Base-by-base conservation (phyloP, 2,113 vertebrate species). In the Microtus oregoni region DNA sequence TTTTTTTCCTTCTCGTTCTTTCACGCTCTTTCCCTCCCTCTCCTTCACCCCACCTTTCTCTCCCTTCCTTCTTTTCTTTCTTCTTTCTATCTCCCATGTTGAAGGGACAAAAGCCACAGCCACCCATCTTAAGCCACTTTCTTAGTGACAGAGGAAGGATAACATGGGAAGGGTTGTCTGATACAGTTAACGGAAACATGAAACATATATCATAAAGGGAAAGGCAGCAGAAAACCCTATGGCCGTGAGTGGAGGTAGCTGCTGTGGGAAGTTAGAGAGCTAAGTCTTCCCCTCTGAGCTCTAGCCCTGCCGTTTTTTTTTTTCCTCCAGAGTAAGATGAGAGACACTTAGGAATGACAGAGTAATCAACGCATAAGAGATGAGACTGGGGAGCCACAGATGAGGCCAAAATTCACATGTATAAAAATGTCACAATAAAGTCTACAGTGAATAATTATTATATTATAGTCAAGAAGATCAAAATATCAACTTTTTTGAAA, bases 221-320 rank as follows among this genome's bases (percentile, higher is more conserved):
- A 81, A 58, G 35, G 12, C 20, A 82, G 58, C 5, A 26, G 35
- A 82, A 82, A 58, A 3, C 11, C 22, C 12, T 4, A 38, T 2
- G 3, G 12, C 22, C 7, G 1, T 82, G 35, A 38, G 22, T 38
- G 22, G 20, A 61, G 14, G 20, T 26, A 38, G 35, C 11, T 61
- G 52, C 79, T 58, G 55, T 35, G 35, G 5, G 11, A 61, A 0
- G n/a, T 14, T 61, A 24, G 79, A 26, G 79, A 82, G 2, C 10
- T 81, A n/a, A n/a, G 17, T 35, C 2, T n/a, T 41, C n/a, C 58
- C 38, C 24, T 10, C 12, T 63, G n/a, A 63, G 13, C 14, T 65
- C 17, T 11, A 41, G 1, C 9, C 35, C 7, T 44, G 14, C 24
- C 38, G 30, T 1, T 1, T 44, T 19, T 1, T 4, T 4, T 32